Base-by-base conservation (phyloP, 1,140 invertebrate species). In the Drosophila insularis region DNA sequence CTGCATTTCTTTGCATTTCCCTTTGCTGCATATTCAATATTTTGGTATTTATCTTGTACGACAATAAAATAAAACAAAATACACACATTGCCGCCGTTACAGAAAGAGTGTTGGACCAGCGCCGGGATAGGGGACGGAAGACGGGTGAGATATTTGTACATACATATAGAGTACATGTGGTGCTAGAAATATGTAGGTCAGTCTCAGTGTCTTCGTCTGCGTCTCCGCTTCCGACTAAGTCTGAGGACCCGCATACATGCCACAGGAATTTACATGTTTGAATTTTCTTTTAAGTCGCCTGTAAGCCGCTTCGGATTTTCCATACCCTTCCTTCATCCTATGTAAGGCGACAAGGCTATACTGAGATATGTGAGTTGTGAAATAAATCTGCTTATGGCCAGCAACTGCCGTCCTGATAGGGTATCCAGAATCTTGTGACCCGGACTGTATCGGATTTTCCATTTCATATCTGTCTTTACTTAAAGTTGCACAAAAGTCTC, bases 21-120 rank as follows among this genome's bases (percentile, higher is more conserved):
- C 40, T 46, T 46, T 68, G 72, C 68, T 71, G 77, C 68, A 79
- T 78, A 80, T 89, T 89, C 77, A 89, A 89, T 89, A 89, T 89
- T 89, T 89, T 78, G 84, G 84, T 84, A 89, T 89, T 89, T 89
- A 89, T 89, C 84, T 89, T 89, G 84, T 89, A 74, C 66, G 85
- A 89, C 84, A 89, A 89, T 89, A 89, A 89, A 89, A 89, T 89
- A 89, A 84, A 84, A 80, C 85, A 89, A 74, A 89, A 71, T 54
- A 37, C 19, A 46, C n/a, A 80, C 39, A 63, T 60, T 50, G 43
- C 43, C 17, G 43, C 43, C 19, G 17, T 10, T 4, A 4, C 43
- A 8, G 7, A 19, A 8, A 46, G 43, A 11, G 27, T 27, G 27
- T 27, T 5, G 6, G 27, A 27, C 4, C 27, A 27, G 27, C 27